These are phyloP conservation scores for Laothoe populi DNA, from an alignment of 2,888 invertebrate species.

Conservation along the genomic window DNA sequence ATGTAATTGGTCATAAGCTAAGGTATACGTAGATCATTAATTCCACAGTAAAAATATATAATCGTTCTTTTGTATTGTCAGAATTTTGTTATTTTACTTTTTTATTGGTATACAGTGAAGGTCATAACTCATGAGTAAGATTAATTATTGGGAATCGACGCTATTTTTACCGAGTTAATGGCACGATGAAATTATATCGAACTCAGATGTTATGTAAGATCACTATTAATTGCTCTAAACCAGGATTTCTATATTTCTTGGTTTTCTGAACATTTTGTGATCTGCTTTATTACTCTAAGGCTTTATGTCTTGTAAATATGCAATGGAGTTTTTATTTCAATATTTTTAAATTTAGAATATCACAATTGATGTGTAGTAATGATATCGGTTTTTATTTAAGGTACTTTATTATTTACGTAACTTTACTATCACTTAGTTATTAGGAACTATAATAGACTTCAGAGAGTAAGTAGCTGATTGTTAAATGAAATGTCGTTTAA, in stretches of 20 bases:
- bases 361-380: too few species aligned
- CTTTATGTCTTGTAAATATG: too few species aligned
- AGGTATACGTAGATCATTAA: neutral
- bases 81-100: neutral
- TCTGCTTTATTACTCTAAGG: too few species aligned
- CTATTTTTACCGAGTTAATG: neutral
- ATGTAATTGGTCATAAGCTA: too few species aligned
- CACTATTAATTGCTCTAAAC: neutral
- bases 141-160: slow-evolving; percentile 2
- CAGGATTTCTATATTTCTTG: slow-evolving; percentile 6
- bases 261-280: too few species aligned
- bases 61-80: neutral
- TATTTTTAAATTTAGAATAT: too few species aligned
- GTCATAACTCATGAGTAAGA: neutral
- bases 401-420: too few species aligned
- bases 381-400: too few species aligned
- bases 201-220: slow-evolving; percentile 1
- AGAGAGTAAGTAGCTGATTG: too few species aligned
- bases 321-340: too few species aligned
- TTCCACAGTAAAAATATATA: neutral
- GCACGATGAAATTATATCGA: neutral
- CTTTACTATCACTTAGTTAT: too few species aligned
- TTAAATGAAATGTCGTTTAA: neutral
- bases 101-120: neutral
- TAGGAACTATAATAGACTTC: too few species aligned